Evolutionary conservation across 2,797 vertebrate species (phyloP).

Genomic region (Bryconaethiops microstoma): DNA sequence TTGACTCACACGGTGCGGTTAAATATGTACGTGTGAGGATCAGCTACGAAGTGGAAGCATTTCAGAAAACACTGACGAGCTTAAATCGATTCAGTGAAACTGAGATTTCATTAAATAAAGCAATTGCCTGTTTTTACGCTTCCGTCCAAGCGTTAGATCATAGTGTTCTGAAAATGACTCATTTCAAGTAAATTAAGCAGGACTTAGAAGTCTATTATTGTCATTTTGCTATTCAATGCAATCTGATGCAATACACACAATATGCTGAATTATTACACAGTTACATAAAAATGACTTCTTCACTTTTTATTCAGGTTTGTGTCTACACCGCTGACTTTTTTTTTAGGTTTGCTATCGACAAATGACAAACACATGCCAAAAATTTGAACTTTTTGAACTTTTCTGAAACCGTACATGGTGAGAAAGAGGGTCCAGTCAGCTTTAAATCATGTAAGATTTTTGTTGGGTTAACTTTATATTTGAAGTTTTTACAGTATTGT

Average conservation of each 20-base stretch:
- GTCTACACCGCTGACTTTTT: not conserved
- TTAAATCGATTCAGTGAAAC: conserved; percentile 16
- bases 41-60: conserved; percentile 2
- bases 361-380: not conserved
- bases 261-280: not conserved
- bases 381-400: not conserved
- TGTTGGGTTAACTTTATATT: too few relatives aligned
- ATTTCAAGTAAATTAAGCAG: not conserved
- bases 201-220: not conserved
- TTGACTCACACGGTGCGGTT: conserved; percentile 41
- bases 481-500: too few relatives aligned
- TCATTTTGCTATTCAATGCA: not conserved
- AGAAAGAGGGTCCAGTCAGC: too few relatives aligned
- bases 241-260: too few relatives aligned
- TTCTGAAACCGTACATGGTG: too few relatives aligned
- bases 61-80: conserved; percentile 4
- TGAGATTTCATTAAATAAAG: not conserved
- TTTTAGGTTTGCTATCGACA: not conserved
- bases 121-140: not conserved
- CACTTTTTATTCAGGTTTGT: not conserved
- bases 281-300: not conserved
- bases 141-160: not conserved
- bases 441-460: too few relatives aligned
- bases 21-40: conserved; percentile 49
- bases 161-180: not conserved